Evolutionary conservation across 2,888 invertebrate genomes (phyloP).

Genomic region (Nephrotoma guestfalica): DNA sequence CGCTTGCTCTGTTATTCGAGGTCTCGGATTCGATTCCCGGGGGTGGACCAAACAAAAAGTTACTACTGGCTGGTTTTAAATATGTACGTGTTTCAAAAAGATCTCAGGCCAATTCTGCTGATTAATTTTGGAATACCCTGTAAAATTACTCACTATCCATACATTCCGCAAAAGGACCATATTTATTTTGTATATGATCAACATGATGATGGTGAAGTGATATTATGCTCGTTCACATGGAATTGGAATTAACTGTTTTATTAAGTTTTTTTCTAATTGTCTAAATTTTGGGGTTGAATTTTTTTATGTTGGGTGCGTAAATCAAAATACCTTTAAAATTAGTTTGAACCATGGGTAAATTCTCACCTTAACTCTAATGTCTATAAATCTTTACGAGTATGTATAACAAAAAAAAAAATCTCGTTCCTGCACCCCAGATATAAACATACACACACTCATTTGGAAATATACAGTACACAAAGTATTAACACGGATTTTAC

Average conservation of each 20-base stretch:
- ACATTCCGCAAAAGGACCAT: neutral
- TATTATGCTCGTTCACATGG: neutral
- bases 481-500: neutral
- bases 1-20: no score
- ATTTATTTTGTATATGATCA: neutral
- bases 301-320: neutral
- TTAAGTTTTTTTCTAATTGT: neutral
- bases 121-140: no score
- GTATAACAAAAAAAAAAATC: neutral
- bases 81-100: no score
- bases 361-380: neutral
- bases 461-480: neutral
- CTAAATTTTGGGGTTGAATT: neutral
- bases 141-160: neutral
- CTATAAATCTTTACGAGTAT: neutral
- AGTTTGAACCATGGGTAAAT: neutral
- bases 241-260: neutral
- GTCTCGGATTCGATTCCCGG: no score
- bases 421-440: neutral
- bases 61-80: no score
- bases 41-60: no score
- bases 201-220: neutral
- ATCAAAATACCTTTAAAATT: neutral
- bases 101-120: no score
- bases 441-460: neutral